Conservation (phyloP, 2,888 invertebrate species). For the Gymnocheta viridis region DNA sequence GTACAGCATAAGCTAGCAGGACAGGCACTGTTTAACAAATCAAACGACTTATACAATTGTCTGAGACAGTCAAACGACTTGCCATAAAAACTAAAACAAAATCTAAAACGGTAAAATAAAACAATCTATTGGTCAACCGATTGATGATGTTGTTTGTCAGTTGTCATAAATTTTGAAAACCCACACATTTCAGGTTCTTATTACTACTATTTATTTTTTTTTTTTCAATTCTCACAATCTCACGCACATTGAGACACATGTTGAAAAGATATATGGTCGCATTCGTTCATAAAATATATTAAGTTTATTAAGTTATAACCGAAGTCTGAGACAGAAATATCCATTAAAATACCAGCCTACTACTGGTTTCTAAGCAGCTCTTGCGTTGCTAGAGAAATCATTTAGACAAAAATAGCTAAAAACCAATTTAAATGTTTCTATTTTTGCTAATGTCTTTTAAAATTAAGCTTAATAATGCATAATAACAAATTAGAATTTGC, state of each 20-base stretch:
- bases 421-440: constrained; percentile 24
- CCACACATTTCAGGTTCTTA: constrained; percentile 58
- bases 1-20: not conserved
- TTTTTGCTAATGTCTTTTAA: constrained; percentile 45
- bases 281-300: not conserved
- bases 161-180: constrained; percentile 68
- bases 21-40: not conserved
- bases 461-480: constrained; percentile 20
- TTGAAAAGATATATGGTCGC: not conserved
- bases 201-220: constrained; percentile 10
- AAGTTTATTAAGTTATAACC: constrained; percentile 51
- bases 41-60: not conserved
- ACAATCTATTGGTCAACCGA: constrained; percentile 49
- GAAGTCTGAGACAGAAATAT: constrained; percentile 21
- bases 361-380: constrained; percentile 28
- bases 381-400: not conserved
- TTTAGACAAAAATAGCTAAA: constrained; percentile 27
- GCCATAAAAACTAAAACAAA: not conserved
- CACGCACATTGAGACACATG: not conserved
- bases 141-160: constrained; percentile 68
- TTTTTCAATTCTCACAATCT: not conserved
- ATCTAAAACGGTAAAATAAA: not conserved
- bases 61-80: not conserved
- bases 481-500: not conserved
- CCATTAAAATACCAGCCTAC: constrained; percentile 60